Conservation (phyloP, 2,888 invertebrate genomes). For the Papilio protenor region DNA sequence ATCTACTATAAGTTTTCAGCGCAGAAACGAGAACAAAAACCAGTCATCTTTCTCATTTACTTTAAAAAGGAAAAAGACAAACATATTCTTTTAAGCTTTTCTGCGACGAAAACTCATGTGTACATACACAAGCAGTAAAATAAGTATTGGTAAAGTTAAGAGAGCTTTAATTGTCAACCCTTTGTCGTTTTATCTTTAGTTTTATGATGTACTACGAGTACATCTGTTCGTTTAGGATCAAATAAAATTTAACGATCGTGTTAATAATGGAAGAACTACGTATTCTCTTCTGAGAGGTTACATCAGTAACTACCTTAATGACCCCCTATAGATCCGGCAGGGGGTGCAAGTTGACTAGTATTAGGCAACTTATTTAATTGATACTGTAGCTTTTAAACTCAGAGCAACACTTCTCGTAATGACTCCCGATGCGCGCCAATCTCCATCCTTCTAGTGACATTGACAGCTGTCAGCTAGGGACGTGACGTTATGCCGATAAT, state of each 20-base stretch:
- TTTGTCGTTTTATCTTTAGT: neutral
- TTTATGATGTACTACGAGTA: neutral
- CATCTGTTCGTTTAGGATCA: conserved; percentile 7
- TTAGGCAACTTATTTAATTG: no score
- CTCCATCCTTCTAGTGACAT: no score
- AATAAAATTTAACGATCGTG: neutral
- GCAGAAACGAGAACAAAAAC: neutral
- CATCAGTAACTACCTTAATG: neutral
- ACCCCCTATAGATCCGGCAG: no score
- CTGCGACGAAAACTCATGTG: neutral
- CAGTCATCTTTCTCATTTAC: neutral
- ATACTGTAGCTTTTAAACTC: no score
- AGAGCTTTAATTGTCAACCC: conserved; percentile 1
- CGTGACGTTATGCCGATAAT: no score
- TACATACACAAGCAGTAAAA: neutral
- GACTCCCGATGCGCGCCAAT: no score
- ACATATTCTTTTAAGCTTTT: neutral
- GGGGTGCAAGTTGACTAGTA: no score
- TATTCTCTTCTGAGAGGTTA: neutral
- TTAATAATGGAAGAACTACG: neutral
- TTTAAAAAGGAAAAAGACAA: neutral
- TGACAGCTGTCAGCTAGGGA: no score
- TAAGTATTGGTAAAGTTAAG: neutral
- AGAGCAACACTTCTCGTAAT: no score
- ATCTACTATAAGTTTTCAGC: neutral